phyloP scores from a whole-genome alignment of 2,888 invertebrate species.

The Druceiella hillmani region DNA sequence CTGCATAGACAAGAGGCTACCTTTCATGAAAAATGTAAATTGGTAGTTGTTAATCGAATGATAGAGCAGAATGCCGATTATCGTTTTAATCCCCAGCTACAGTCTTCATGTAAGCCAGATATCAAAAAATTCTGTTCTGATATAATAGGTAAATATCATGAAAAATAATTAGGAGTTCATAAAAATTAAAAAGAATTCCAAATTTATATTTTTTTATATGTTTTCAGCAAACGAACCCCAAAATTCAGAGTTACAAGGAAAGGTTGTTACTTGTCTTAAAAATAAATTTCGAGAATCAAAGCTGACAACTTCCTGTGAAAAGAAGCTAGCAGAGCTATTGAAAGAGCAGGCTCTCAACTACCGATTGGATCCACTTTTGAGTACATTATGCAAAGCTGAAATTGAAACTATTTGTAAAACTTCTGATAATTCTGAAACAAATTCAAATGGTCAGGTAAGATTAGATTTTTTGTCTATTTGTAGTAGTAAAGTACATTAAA shows the following conservation, averaged over 20 bases:
- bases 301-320: constrained; percentile 70
- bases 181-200: neutral
- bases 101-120: constrained; percentile 74
- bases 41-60: constrained; percentile 81
- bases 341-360: constrained; percentile 89
- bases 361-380: constrained; percentile 81
- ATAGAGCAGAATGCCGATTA: constrained; percentile 88
- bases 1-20: constrained; percentile 67
- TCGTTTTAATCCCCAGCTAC: constrained; percentile 80
- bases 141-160: constrained; percentile 38
- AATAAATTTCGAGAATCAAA: constrained; percentile 69
- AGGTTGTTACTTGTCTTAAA: constrained; percentile 78
- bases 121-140: constrained; percentile 60
- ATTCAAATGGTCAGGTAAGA: constrained; percentile 45
- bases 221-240: constrained; percentile 43
- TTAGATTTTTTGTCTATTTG: too few relatives aligned
- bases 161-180: neutral
- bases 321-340: constrained; percentile 75
- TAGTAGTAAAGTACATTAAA: too few relatives aligned
- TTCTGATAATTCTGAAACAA: constrained; percentile 40
- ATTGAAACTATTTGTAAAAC: constrained; percentile 59
- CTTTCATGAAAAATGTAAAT: constrained; percentile 79
- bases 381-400: constrained; percentile 73
- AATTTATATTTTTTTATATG: constrained; percentile 4
- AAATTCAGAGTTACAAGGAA: constrained; percentile 76